A percentile compares a stretch with the other conserved stretches of the same genome.
Evolutionary conservation across 2,113 vertebrate genomes (phyloP).

Genomic region (Sceloporus tristichus): DNA sequence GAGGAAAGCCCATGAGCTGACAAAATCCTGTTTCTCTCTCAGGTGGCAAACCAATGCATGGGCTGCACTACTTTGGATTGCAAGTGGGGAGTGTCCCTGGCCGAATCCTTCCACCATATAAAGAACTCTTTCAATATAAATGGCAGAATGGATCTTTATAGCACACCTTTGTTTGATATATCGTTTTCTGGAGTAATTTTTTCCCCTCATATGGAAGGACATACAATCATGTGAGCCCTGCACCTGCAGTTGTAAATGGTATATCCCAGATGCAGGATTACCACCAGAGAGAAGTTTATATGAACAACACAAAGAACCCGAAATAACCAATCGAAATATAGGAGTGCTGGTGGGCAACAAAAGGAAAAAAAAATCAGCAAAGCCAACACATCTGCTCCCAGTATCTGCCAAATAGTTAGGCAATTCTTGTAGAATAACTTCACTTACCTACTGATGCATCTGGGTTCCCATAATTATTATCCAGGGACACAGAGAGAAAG

Average conservation of each 20-base stretch:
- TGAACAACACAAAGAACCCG: slow-evolving; percentile 67
- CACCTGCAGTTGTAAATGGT: not conserved
- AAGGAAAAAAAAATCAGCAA: slow-evolving; percentile 42
- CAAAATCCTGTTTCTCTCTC: not conserved
- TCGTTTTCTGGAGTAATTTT: not conserved
- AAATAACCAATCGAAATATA: slow-evolving; percentile 70
- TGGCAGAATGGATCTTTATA: not conserved
- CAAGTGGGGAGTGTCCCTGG: too few species aligned
- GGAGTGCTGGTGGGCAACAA: slow-evolving; percentile 73
- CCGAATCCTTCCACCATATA: not conserved
- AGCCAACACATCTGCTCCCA: slow-evolving; percentile 78
- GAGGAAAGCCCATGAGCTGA: slow-evolving; percentile 65
- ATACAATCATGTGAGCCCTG: not conserved
- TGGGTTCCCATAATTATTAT: slow-evolving; percentile 76
- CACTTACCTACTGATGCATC: slow-evolving; percentile 80
- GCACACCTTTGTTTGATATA: not conserved
- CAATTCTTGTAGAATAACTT: slow-evolving; percentile 81
- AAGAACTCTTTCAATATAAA: not conserved
- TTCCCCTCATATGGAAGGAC: not conserved
- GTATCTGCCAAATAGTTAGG: slow-evolving; percentile 79
- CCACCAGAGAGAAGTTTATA: slow-evolving; percentile 61
- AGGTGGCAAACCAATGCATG: not conserved
- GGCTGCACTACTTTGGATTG: not conserved
- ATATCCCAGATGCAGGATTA: not conserved
- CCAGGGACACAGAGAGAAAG: slow-evolving; percentile 27